These are phyloP conservation scores for Fabriciana adippe DNA, from an alignment of 2,888 invertebrate species.

Conservation along the genomic window DNA sequence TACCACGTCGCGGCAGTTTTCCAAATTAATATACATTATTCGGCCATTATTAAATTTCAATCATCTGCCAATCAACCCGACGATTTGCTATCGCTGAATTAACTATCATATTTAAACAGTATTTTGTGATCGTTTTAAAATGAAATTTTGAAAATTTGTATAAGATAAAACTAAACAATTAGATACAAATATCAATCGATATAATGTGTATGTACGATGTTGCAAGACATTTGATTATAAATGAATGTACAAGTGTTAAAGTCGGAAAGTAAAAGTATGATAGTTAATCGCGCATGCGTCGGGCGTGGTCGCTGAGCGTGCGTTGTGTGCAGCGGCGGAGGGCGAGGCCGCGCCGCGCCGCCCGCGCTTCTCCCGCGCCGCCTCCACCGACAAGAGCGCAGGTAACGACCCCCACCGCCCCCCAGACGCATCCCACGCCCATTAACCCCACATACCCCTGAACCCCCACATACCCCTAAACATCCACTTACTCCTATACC, in stretches of 20 bases:
- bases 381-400: constrained; percentile 78
- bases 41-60: constrained; percentile 53
- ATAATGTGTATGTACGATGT: neutral
- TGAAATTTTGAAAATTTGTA: too few species aligned
- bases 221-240: neutral
- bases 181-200: neutral
- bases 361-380: constrained; percentile 78
- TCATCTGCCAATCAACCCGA: constrained; percentile 36
- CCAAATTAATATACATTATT: constrained; percentile 59
- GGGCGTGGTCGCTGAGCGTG: constrained; percentile 37
- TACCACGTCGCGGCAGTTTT: constrained; percentile 63
- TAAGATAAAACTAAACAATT: too few species aligned
- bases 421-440: neutral
- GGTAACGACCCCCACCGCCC: constrained; percentile 54
- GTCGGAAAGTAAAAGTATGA: neutral
- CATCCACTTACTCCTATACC: neutral
- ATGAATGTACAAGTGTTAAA: neutral
- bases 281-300: constrained; percentile 30
- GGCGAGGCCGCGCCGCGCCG: constrained; percentile 69
- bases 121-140: neutral
- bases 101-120: constrained; percentile 30
- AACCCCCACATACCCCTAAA: constrained; percentile 10
- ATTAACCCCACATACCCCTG: neutral
- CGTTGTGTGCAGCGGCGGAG: constrained; percentile 57
- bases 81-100: constrained; percentile 23